Conservation (phyloP, 37 sponge, comb jelly and placozoan genomes). For the Lycopodina hypogea region DNA sequence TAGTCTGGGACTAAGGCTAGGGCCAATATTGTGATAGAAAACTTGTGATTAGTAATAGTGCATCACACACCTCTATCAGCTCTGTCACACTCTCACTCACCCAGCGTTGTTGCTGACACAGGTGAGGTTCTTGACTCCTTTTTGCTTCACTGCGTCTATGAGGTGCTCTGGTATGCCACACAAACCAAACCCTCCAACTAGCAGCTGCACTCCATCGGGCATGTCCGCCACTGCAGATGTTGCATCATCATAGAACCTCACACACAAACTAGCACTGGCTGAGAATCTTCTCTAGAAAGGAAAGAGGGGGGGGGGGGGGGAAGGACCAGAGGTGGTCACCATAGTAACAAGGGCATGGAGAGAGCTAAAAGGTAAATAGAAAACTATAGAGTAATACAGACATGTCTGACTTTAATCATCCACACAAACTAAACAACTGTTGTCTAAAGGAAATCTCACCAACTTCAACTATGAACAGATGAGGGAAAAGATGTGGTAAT, state of each 20-base stretch:
- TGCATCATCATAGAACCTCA: conserved; percentile 65
- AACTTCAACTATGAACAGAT: too few relatives aligned
- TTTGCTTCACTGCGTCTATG: conserved; percentile 69
- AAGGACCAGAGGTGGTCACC: background rate
- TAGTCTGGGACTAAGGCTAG: too few relatives aligned
- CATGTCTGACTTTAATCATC: too few relatives aligned
- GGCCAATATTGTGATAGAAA: too few relatives aligned
- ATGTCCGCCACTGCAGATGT: conserved; percentile 75
- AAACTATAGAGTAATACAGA: too few relatives aligned
- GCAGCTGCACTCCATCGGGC: conserved; percentile 62
- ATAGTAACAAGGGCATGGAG: too few relatives aligned
- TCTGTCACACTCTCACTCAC: conserved; percentile 12
- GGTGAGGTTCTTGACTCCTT: conserved; percentile 62
- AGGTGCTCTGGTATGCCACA: conserved; percentile 98
- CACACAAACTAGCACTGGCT: background rate
- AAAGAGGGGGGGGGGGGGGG: background rate
- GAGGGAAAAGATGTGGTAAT: too few relatives aligned
- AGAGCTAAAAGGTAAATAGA: too few relatives aligned
- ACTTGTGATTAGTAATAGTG: too few relatives aligned
- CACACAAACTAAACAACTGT: too few relatives aligned
- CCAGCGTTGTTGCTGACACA: conserved; percentile 94
- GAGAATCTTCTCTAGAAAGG: background rate
- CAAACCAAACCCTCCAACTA: conserved; percentile 82
- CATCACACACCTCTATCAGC: too few relatives aligned
- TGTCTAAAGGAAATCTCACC: too few relatives aligned